phyloP scores from a whole-genome alignment of 2,888 invertebrate genomes.

The Apomyelois bistriatella region DNA sequence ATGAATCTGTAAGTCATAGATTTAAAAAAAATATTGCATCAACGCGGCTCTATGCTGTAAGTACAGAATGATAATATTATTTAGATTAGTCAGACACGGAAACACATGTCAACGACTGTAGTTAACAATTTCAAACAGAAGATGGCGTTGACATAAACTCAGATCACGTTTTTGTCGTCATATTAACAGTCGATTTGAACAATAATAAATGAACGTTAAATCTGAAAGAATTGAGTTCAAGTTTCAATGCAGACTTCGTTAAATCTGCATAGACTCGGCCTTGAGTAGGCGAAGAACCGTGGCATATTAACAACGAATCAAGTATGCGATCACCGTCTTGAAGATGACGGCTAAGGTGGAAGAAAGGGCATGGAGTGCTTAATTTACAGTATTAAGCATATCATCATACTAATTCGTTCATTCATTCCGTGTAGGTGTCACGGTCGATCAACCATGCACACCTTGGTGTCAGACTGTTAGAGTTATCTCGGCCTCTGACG shows the following conservation, averaged over 20 bases:
- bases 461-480: too few species aligned
- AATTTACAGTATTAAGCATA: too few species aligned
- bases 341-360: constrained; percentile 73
- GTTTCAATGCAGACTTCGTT: not conserved
- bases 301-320: constrained; percentile 72
- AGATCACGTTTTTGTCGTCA: constrained; percentile 42
- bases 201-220: not conserved
- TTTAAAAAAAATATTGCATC: too few species aligned
- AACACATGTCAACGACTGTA: constrained; percentile 27
- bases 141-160: constrained; percentile 47
- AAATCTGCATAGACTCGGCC: constrained; percentile 54
- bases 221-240: not conserved
- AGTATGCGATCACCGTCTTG: constrained; percentile 71
- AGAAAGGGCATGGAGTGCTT: constrained; percentile 72
- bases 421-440: too few species aligned
- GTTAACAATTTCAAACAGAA: constrained; percentile 49
- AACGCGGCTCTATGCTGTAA: too few species aligned
- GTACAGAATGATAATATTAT: not conserved
- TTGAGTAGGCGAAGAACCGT: constrained; percentile 54
- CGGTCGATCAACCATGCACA: too few species aligned
- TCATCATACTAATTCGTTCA: not conserved
- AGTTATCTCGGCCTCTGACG: too few species aligned
- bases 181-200: not conserved
- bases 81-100: not conserved
- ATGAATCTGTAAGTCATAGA: too few species aligned